A percentile compares a stretch with the other conserved stretches of the same genome.
Conservation (phyloP, 2,797 vertebrate genomes). For the Megaceryle alcyon region DNA sequence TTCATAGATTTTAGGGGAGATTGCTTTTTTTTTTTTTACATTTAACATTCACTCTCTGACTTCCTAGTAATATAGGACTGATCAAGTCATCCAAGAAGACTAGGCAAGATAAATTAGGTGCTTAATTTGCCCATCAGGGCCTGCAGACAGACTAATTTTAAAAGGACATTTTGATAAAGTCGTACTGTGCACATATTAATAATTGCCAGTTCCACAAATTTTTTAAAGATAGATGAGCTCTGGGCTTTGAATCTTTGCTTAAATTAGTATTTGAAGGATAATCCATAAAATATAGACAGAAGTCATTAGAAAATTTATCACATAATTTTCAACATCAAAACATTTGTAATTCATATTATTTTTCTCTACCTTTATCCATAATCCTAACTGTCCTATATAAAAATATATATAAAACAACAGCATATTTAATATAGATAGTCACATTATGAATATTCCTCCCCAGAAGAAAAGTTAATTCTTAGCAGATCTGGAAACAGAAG, state of each 20-base stretch:
- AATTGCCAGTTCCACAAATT: constrained; percentile 52
- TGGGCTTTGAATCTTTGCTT: constrained; percentile 50
- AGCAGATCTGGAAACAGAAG: neutral
- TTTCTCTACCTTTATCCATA: neutral
- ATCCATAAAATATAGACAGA: constrained; percentile 7
- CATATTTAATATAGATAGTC: neutral
- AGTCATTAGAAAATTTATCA: neutral
- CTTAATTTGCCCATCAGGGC: constrained; percentile 74
- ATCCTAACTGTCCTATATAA: neutral
- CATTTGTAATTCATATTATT: neutral
- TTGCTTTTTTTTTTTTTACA: neutral
- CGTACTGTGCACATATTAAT: constrained; percentile 50
- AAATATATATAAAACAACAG: neutral
- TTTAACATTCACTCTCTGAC: constrained; percentile 54
- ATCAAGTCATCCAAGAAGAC: constrained; percentile 56
- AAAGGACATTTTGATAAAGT: constrained; percentile 76
- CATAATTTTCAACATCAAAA: neutral
- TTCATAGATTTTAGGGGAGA: neutral
- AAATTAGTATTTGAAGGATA: constrained; percentile 21
- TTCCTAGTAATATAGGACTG: constrained; percentile 35
- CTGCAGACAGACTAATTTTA: constrained; percentile 76
- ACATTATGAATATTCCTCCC: neutral
- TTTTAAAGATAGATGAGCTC: constrained; percentile 64
- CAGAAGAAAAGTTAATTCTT: neutral
- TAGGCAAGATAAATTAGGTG: constrained; percentile 74